Base-by-base conservation (phyloP, 2,888 invertebrate species). In the Agrochola macilenta region DNA sequence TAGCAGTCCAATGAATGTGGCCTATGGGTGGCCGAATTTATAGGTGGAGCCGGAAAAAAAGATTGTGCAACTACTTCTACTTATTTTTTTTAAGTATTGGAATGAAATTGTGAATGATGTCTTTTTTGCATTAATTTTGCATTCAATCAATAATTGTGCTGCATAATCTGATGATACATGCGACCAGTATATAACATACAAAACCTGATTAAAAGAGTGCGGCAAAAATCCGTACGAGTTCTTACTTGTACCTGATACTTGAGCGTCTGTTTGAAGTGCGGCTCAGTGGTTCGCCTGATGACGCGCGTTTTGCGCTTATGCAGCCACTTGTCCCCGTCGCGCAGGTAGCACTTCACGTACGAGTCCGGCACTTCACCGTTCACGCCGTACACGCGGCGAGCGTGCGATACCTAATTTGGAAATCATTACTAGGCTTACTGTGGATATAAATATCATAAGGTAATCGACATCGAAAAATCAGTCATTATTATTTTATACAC, bases 271-370 rank as follows among this genome's bases (percentile, higher is more conserved):
- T 98, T 98, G 95, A 98, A 99, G 90, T 98, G 97, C 9, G 99
- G 99, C 92, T 98, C 98, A 76, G 98, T 97, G 70, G 98, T 98
- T 91, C 98, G 98, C 74, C 98, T 97, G 35, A 98, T 97, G 49
- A 99, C 98, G 66, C 98, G 97, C 2, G 99, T 99, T 95, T 99
- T 99, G 91, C 99, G 98, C 95, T 99, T 99, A 94, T 99, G 98
- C 79, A 99, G 96, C 97, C 98, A 98, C 86, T 98, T 98, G 85
- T 98, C 98, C 43, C 98, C 98, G 92, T 99, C 99, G 78, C 98
- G 98, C 79, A 99, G 97, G 93, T 99, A 99, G 86, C 99, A 99
- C 95, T 99, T 99, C 74, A 99, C 99, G 96, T 99, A 99, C 35
- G 99, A 99, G 93, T 99, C 99, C 92, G 98, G 97, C 72, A 98